A percentile compares a stretch with the other conserved stretches of the same genome.
Conservation (phyloP, 2,797 vertebrate species). For the Sebastes vulpes region DNA sequence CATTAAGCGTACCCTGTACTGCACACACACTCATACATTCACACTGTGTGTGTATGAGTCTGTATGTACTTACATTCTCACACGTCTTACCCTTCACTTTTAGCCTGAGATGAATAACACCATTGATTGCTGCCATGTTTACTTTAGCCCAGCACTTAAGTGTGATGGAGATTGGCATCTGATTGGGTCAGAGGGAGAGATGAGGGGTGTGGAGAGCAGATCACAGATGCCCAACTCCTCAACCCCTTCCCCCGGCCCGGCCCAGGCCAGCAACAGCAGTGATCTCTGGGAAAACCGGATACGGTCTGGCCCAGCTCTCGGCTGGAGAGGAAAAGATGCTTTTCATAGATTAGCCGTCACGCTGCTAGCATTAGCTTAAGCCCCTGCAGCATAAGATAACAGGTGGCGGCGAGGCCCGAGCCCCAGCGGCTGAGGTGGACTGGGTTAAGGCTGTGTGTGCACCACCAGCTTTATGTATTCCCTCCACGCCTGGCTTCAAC, state of each 20-base stretch:
- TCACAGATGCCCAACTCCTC: constrained; percentile 44
- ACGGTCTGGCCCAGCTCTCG: constrained; percentile 50
- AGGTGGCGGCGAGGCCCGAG: constrained; percentile 69
- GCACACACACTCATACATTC: constrained; percentile 31
- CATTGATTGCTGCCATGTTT: constrained; percentile 67
- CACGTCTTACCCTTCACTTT: constrained; percentile 56
- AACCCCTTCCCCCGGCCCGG: background rate
- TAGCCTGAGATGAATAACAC: constrained; percentile 52
- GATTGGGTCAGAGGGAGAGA: constrained; percentile 52
- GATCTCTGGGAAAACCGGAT: constrained; percentile 66
- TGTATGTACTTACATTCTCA: constrained; percentile 50
- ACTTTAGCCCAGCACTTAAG: constrained; percentile 54
- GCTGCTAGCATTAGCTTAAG: constrained; percentile 76
- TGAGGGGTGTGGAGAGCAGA: constrained; percentile 46
- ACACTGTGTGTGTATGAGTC: background rate
- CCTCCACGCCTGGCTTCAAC: constrained; percentile 62
- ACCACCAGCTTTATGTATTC: constrained; percentile 70
- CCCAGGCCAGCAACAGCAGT: constrained; percentile 17
- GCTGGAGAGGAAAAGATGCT: constrained; percentile 72
- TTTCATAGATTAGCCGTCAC: constrained; percentile 77
- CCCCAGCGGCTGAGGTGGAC: constrained; percentile 42
- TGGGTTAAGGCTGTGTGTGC: constrained; percentile 45
- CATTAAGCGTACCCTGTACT: constrained; percentile 64
- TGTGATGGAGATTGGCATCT: constrained; percentile 65
- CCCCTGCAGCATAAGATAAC: constrained; percentile 72